Evolutionary conservation across 2,797 vertebrate species (phyloP).

Genomic region (Naso thynnoides): DNA sequence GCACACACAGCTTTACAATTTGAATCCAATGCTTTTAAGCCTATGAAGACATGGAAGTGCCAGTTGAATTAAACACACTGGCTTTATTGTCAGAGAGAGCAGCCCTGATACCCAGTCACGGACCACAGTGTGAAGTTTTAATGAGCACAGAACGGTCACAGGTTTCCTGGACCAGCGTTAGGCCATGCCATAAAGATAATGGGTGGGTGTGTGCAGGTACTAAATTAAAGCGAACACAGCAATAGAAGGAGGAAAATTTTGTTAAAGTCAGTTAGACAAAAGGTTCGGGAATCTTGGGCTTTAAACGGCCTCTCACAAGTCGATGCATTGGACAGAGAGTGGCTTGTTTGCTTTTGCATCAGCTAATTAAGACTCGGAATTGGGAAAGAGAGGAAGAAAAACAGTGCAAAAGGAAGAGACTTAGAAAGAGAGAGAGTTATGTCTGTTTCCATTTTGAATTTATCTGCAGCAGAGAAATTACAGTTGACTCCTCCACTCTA

Average conservation of each 20-base stretch:
- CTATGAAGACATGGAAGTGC: slow-evolving; percentile 33
- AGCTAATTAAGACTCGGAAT: slow-evolving; percentile 82
- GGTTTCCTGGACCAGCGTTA: slow-evolving; percentile 51
- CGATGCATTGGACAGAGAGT: slow-evolving; percentile 65
- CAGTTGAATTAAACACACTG: slow-evolving; percentile 43
- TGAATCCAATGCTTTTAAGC: slow-evolving; percentile 15
- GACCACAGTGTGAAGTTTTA: slow-evolving; percentile 73
- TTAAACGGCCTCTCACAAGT: slow-evolving; percentile 57
- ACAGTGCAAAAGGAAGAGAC: slow-evolving; percentile 22
- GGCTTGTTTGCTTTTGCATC: slow-evolving; percentile 72
- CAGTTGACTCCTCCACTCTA: slow-evolving; percentile 79
- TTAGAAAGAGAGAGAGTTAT: slow-evolving; percentile 58
- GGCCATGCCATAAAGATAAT: slow-evolving; percentile 76
- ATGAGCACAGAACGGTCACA: slow-evolving; percentile 68
- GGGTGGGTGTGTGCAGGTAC: slow-evolving; percentile 69
- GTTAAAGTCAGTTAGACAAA: slow-evolving; percentile 48
- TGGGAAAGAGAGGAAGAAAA: slow-evolving; percentile 32
- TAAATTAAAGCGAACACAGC: slow-evolving; percentile 71
- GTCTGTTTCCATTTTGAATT: slow-evolving; percentile 83
- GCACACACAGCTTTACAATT: slow-evolving; percentile 5
- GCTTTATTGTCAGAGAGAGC: slow-evolving; percentile 63
- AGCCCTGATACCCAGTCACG: slow-evolving; percentile 62
- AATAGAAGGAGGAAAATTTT: slow-evolving; percentile 53
- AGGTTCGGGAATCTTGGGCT: slow-evolving; percentile 22
- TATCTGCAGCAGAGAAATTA: slow-evolving; percentile 81